These are phyloP conservation scores for Osmoderma eremita DNA, from an alignment of 2,888 invertebrate genomes.

Conservation along the genomic window DNA sequence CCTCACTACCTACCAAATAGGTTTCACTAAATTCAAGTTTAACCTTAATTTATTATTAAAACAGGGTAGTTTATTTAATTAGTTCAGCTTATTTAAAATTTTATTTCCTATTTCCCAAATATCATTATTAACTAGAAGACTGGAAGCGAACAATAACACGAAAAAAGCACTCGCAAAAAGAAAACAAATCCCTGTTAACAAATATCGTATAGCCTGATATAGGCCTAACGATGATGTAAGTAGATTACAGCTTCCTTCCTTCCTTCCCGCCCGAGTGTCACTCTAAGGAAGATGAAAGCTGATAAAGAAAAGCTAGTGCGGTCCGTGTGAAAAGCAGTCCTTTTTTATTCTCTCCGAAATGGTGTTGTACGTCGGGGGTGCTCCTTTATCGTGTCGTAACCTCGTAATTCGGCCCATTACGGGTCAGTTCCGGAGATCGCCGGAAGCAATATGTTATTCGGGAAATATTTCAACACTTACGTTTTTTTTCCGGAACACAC, in stretches of 20 bases:
- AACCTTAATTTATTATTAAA: too few species aligned
- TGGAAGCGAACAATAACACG: too few species aligned
- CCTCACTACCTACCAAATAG: too few species aligned
- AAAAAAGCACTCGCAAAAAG: too few species aligned
- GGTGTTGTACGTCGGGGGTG: constrained; percentile 47
- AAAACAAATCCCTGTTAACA: too few species aligned
- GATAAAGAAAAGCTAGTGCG: constrained; percentile 49
- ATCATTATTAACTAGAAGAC: too few species aligned
- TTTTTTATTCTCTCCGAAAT: constrained; percentile 39
- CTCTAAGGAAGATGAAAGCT: constrained; percentile 50
- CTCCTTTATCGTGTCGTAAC: constrained; percentile 61
- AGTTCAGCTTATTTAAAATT: too few species aligned
- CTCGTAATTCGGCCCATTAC: constrained; percentile 58
- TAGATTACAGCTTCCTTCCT: constrained; percentile 23
- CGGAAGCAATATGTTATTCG: constrained; percentile 60
- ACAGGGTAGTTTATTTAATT: too few species aligned
- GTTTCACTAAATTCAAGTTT: too few species aligned
- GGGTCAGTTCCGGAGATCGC: constrained; percentile 60
- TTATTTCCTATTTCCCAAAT: too few species aligned
- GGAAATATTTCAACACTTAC: constrained; percentile 55
- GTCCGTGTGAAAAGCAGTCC: constrained; percentile 41
- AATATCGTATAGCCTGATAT: constrained; percentile 10
- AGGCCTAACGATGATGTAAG: constrained; percentile 28
- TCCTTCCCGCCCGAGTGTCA: constrained; percentile 38
- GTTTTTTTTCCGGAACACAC: constrained; percentile 39